Evolutionary conservation across 2,888 invertebrate genomes (phyloP).

Genomic region (Apamea anceps): DNA sequence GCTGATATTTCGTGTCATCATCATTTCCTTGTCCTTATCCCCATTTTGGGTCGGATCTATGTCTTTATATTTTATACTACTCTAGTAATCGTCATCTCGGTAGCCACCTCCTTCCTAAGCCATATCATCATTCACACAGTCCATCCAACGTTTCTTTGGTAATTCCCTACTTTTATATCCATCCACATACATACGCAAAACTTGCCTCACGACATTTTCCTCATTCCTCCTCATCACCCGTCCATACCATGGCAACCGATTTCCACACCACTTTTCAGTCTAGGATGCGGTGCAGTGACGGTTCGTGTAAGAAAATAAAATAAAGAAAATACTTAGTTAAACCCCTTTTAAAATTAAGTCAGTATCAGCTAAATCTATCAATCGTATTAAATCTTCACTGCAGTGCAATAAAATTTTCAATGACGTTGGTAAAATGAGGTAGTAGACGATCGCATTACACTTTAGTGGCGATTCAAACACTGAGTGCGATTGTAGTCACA

Average conservation of each 20-base stretch:
- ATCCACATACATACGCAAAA: background rate
- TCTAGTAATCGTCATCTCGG: background rate
- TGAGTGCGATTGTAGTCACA: conserved; percentile 56
- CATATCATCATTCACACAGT: background rate
- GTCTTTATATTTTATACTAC: background rate
- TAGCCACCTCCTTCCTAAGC: background rate
- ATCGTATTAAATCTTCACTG: conserved; percentile 57
- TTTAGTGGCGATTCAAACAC: conserved; percentile 76
- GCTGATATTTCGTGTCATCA: background rate
- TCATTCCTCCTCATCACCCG: background rate
- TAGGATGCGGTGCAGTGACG: too few species aligned
- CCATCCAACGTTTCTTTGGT: background rate
- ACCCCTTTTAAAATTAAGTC: background rate
- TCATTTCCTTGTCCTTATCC: background rate
- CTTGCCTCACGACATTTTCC: background rate
- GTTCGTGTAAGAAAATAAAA: background rate
- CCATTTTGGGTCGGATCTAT: fast-evolving
- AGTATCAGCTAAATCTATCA: conserved; percentile 57
- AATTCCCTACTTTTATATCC: background rate
- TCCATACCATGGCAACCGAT: background rate
- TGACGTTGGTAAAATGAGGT: conserved; percentile 76
- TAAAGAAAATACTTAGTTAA: background rate
- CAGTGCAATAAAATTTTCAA: conserved; percentile 77
- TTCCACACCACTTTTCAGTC: background rate
- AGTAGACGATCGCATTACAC: conserved; percentile 72